Percentiles rank a stretch among this genome's conserved stretches.
These are phyloP conservation scores for Tauraco erythrolophus DNA, from an alignment of 2,113 vertebrate genomes.

Conservation along the genomic window DNA sequence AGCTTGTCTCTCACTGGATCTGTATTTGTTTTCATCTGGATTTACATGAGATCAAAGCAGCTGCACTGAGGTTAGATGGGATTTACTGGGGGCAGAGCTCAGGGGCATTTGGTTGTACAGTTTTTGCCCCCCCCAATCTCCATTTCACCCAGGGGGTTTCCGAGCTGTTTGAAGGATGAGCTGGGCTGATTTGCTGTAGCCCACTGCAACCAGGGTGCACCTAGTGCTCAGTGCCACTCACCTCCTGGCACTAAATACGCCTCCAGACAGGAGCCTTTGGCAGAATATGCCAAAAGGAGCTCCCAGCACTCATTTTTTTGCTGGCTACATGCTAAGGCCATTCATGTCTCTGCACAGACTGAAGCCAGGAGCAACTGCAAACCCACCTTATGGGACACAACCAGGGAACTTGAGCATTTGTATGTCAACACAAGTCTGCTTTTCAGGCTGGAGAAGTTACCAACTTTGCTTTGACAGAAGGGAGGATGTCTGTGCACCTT, in stretches of 20 bases:
- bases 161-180: background rate
- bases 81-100: background rate
- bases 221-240: background rate
- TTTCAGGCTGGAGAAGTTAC: background rate
- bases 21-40: slow-evolving; percentile 17
- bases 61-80: background rate
- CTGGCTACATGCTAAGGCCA: background rate
- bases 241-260: background rate
- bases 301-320: background rate
- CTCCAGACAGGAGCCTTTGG: background rate
- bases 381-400: background rate
- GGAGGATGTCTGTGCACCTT: background rate
- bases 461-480: background rate
- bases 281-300: fast-evolving
- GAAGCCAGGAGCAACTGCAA: background rate
- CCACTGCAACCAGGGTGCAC: background rate
- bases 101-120: background rate
- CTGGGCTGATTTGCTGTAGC: background rate
- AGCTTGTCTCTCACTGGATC: background rate
- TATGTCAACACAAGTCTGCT: fast-evolving
- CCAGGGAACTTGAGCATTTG: background rate
- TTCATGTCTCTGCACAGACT: fast-evolving
- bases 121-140: slow-evolving; percentile 11
- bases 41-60: slow-evolving; percentile 54
- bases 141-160: fast-evolving